Evolutionary conservation across 1,140 invertebrate genomes (phyloP).

Genomic region (Homalodisca vitripennis): DNA sequence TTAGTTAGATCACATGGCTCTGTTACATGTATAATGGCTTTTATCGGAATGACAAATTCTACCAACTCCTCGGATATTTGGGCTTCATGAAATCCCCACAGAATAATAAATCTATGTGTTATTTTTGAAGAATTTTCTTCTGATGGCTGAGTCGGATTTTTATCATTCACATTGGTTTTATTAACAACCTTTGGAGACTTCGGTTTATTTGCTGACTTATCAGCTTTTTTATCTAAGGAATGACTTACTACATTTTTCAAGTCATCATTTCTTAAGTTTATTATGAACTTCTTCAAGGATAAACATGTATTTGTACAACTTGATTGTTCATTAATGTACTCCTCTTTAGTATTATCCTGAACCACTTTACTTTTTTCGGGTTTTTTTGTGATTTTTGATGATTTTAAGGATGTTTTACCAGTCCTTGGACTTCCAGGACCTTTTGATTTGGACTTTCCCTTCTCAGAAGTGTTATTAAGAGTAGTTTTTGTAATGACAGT

Average conservation of each 20-base stretch:
- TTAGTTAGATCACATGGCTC: background rate
- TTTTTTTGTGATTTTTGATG: background rate
- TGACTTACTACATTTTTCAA: background rate
- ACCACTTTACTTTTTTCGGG: background rate
- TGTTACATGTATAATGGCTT: background rate
- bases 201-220: background rate
- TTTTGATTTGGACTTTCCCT: background rate
- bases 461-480: background rate
- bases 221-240: background rate
- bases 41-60: background rate
- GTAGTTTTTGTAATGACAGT: background rate
- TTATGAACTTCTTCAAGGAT: background rate
- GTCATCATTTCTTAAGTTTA: slow-evolving; percentile 1
- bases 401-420: background rate
- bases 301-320: background rate
- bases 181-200: background rate
- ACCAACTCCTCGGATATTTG: background rate
- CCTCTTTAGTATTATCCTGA: background rate
- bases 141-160: background rate
- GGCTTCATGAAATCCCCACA: background rate
- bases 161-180: background rate
- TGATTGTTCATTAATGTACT: background rate
- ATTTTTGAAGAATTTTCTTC: background rate
- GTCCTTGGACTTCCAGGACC: background rate
- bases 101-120: background rate